These are phyloP conservation scores for Acrocephalus kingi DNA, from an alignment of 2,113 vertebrate genomes.

Conservation along the genomic window DNA sequence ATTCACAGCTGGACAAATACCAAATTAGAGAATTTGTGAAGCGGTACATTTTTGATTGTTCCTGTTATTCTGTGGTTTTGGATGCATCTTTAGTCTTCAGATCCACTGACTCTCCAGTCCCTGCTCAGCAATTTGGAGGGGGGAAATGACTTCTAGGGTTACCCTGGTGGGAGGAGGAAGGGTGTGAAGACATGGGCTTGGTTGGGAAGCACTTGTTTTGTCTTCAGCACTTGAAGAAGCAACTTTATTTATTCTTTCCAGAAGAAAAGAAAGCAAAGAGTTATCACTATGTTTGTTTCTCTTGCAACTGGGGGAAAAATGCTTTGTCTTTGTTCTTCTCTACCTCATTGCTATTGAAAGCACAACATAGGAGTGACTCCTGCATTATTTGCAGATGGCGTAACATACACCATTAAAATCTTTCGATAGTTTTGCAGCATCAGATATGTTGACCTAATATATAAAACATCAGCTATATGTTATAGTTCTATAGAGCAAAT, in stretches of 20 bases:
- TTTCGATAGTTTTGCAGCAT: not conserved
- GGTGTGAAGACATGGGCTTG: not conserved
- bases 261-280: not conserved
- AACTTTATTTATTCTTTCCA: not conserved
- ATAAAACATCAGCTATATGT: not conserved
- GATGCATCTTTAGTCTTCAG: not conserved
- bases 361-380: not conserved
- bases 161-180: not conserved
- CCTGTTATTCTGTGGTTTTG: not conserved
- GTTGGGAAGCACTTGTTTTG: not conserved
- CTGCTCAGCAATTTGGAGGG: not conserved
- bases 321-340: not conserved
- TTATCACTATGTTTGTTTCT: not conserved
- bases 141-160: not conserved
- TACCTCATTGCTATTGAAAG: not conserved
- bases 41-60: not conserved
- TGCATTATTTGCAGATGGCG: not conserved
- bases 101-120: not conserved
- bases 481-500: not conserved
- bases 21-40: not conserved
- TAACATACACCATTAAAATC: not conserved
- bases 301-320: not conserved
- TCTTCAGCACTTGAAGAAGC: not conserved
- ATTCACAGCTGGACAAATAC: not conserved
- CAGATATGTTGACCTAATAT: not conserved